A percentile compares a stretch with the other conserved stretches of the same genome.
These are phyloP conservation scores for Cochlearius cochlearius DNA, from an alignment of 2,113 vertebrate species.

Conservation along the genomic window DNA sequence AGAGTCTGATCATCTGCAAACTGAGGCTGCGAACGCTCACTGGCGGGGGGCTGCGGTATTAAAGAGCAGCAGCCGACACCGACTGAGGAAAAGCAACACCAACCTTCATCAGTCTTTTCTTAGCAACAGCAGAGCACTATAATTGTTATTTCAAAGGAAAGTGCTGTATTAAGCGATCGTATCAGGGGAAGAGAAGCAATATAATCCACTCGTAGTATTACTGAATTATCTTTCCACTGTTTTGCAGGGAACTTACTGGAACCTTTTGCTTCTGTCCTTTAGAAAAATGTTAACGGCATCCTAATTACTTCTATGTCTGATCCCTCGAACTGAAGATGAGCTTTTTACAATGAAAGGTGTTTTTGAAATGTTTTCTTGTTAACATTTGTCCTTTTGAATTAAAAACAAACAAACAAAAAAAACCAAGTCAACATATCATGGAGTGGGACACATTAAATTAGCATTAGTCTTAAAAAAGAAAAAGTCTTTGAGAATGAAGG, in stretches of 20 bases:
- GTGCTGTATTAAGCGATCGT: neutral
- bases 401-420: neutral
- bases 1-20: neutral
- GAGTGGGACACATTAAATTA: neutral
- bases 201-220: neutral
- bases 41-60: neutral
- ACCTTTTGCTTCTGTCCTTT: neutral
- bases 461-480: neutral
- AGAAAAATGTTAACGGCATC: neutral
- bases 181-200: neutral
- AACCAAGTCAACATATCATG: neutral
- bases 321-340: neutral
- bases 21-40: neutral
- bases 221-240: neutral
- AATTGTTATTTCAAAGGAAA: neutral
- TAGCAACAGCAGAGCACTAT: neutral
- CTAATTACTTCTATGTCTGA: neutral
- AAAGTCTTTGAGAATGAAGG: neutral
- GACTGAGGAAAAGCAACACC: neutral
- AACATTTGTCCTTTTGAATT: neutral
- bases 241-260: neutral
- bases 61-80: neutral
- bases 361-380: neutral
- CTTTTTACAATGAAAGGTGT: accelerated
- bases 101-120: neutral